Conservation (phyloP, 2,797 vertebrate species). For the Etheostoma perlongum region DNA sequence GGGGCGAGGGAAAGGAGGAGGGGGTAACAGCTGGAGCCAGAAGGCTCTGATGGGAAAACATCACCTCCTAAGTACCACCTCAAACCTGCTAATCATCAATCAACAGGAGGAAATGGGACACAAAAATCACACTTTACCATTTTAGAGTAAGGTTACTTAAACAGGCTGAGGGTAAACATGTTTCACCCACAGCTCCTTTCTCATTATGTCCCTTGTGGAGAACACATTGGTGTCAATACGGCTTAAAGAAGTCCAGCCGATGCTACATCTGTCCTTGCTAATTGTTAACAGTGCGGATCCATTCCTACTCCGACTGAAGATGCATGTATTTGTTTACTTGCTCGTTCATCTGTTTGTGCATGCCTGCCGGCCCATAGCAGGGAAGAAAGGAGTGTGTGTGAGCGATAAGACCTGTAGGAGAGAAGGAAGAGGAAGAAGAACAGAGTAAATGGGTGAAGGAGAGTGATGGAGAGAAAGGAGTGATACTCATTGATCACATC, state of each 20-base stretch:
- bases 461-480: slow-evolving; percentile 43
- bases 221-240: slow-evolving; percentile 54
- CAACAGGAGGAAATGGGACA: slow-evolving; percentile 47
- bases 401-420: slow-evolving; percentile 72
- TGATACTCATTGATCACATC: slow-evolving; percentile 73
- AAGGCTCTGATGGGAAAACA: slow-evolving; percentile 51
- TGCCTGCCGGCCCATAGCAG: slow-evolving; percentile 53
- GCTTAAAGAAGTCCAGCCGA: slow-evolving; percentile 68
- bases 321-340: slow-evolving; percentile 64
- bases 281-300: slow-evolving; percentile 69
- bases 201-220: slow-evolving; percentile 39
- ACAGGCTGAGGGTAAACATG: slow-evolving; percentile 45
- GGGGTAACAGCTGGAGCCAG: slow-evolving; percentile 66
- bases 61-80: slow-evolving; percentile 42
- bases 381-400: slow-evolving; percentile 71
- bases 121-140: slow-evolving; percentile 32
- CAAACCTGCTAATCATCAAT: slow-evolving; percentile 64
- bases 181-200: slow-evolving; percentile 26
- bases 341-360: slow-evolving; percentile 47
- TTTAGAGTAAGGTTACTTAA: slow-evolving; percentile 30
- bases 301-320: slow-evolving; percentile 47
- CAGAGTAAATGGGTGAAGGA: slow-evolving; percentile 39
- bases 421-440: slow-evolving; percentile 58
- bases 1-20: background rate
- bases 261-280: slow-evolving; percentile 56